Evolutionary conservation across 2,888 invertebrate species (phyloP), one percentile per base, ranked within the genome.

Genomic region (Caenorhabditis becei): DNA sequence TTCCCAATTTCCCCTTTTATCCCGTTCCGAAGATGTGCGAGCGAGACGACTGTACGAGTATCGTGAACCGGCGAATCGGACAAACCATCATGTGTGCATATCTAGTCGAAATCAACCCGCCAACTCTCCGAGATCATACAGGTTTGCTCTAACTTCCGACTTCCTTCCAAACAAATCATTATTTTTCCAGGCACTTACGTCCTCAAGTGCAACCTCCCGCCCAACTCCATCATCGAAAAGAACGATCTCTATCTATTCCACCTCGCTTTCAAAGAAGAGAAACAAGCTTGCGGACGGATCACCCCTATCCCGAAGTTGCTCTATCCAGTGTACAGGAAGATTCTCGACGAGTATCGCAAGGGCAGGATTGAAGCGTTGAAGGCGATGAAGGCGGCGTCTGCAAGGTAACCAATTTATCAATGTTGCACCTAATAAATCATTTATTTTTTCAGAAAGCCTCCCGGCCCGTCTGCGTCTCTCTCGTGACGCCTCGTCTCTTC

Each of bases 41-140:
- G 28, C 63, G 80, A n/a, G 80, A 80, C 61, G 80, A 80, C 51
- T 80, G 80, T 37, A 56, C 51, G 14, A 80, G 80, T 59, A 54
- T 80, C 7, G 20, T 23, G 51, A 49, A 26, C 23, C 54, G 75
- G 4, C 44, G 53, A 14, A 35, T 41, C 5, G 75, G 75, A 8
- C 65, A 75, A 66, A 80, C 80, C 5, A 80, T 80, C 51, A 28
- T 80, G 16, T 75, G 75, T 35, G 80, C 80, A 2, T 80, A 61
- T 54, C 41, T 80, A 23, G 10, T 14, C 1, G 72, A 54, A 16
- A 49, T 32, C 5, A 26, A 18, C 16, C 69, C 65, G 20, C 75
- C 80, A 18, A 62, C 44, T 10, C 16, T 80, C 14, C 20, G 24
- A 16, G 80, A 80, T 80, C 61, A 66, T 8, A 80, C 75, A 18